Conservation (phyloP, 2,113 vertebrate genomes). For the Tamias sibiricus region DNA sequence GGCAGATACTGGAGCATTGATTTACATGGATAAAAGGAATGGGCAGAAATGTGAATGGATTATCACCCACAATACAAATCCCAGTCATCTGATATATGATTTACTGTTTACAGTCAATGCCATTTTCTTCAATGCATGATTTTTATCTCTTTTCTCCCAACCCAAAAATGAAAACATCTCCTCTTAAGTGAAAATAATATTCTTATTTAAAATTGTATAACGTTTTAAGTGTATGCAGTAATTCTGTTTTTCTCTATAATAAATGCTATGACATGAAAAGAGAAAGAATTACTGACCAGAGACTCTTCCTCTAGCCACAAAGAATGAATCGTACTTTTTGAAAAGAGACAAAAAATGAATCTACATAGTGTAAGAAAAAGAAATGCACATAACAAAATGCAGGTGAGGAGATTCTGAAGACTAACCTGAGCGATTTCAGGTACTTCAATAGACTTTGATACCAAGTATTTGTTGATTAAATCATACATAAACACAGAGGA, state of each 20-base stretch:
- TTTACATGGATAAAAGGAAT: not conserved
- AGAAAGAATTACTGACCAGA: conserved; percentile 27
- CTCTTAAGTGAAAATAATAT: conserved; percentile 17
- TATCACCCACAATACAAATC: conserved; percentile 30
- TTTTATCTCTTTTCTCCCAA: not conserved
- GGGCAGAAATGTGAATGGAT: conserved; percentile 14
- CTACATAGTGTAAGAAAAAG: not conserved
- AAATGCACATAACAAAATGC: conserved; percentile 42
- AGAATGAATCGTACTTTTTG: conserved; percentile 7
- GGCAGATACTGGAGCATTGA: not conserved
- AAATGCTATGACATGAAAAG: conserved; percentile 19
- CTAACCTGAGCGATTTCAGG: not conserved
- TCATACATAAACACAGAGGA: not conserved
- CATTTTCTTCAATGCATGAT: not conserved
- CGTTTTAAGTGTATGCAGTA: not conserved
- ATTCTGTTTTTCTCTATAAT: conserved; percentile 37
- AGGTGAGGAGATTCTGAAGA: conserved; percentile 33
- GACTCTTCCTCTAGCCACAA: not conserved
- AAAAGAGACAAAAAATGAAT: conserved; percentile 33
- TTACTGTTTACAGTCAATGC: conserved; percentile 34
- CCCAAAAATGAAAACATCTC: conserved; percentile 18
- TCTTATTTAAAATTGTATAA: conserved; percentile 38
- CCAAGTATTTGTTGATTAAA: conserved; percentile 39
- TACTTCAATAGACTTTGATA: conserved; percentile 36
- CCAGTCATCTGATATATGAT: conserved; percentile 12